A percentile compares a stretch with the other conserved stretches of the same genome.
Conservation (phyloP, 2,888 invertebrate genomes). For the Tiliacea citrago region DNA sequence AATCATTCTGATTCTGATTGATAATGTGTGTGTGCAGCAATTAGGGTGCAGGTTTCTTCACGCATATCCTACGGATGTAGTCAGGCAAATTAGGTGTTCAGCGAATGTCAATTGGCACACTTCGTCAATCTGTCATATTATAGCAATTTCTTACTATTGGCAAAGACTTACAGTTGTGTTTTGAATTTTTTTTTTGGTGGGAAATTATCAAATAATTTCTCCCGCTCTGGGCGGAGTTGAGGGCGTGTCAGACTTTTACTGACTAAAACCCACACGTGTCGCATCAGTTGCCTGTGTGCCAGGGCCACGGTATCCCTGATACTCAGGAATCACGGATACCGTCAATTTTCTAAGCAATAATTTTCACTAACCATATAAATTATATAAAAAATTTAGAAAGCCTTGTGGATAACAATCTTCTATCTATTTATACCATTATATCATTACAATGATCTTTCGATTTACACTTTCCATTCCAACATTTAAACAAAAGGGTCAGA, state of each 20-base stretch:
- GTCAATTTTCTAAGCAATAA: background rate
- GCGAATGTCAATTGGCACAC: background rate
- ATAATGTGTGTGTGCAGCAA: too few species aligned
- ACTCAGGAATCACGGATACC: too few species aligned
- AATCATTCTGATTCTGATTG: too few species aligned
- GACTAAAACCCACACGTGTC: too few species aligned
- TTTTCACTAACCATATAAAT: too few species aligned
- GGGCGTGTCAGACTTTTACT: too few species aligned
- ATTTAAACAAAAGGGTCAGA: slow-evolving; percentile 42
- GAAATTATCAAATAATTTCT: too few species aligned
- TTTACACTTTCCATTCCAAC: slow-evolving; percentile 26
- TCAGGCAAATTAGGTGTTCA: background rate
- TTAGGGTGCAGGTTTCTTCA: background rate
- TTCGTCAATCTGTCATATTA: background rate
- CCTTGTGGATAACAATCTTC: slow-evolving; percentile 2
- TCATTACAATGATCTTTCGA: slow-evolving; percentile 24
- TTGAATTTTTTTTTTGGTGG: background rate
- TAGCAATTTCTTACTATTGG: background rate
- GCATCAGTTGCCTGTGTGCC: too few species aligned
- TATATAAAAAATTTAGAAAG: background rate
- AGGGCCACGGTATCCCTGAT: too few species aligned
- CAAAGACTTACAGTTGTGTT: background rate
- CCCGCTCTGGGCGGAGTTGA: too few species aligned
- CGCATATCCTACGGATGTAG: background rate
- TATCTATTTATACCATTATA: background rate